A percentile compares a stretch with the other conserved stretches of the same genome.
phyloP scores from a whole-genome alignment of 2,888 invertebrate species.

The Drosophila ezoana region DNA sequence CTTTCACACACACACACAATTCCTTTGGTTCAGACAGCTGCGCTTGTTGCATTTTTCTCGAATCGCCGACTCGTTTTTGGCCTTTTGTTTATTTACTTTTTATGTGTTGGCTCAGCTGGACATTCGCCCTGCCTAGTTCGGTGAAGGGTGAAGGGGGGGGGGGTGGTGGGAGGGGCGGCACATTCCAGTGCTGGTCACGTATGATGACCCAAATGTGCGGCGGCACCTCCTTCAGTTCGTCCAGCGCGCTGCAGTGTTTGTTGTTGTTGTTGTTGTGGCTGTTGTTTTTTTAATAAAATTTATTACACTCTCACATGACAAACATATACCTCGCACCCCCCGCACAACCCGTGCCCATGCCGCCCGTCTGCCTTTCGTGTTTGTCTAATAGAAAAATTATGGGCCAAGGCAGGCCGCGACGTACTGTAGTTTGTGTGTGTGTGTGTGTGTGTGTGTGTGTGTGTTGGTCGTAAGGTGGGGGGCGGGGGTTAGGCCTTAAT shows the following conservation, averaged over 20 bases:
- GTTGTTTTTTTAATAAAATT: conserved; percentile 70
- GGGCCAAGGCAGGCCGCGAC: conserved; percentile 37
- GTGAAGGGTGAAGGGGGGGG: background rate
- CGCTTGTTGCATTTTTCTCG: conserved; percentile 58
- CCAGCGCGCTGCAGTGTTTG: conserved; percentile 27
- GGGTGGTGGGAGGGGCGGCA: background rate
- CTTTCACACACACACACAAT: background rate
- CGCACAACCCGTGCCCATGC: background rate
- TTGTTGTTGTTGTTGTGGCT: background rate
- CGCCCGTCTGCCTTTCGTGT: conserved; percentile 42
- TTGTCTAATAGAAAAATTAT: conserved; percentile 79
- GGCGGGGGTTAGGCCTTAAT: conserved; percentile 42
- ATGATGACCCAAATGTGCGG: conserved; percentile 72
- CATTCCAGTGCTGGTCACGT: conserved; percentile 74
- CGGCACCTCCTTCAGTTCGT: conserved; percentile 18
- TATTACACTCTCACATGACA: conserved; percentile 72
- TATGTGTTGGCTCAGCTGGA: conserved; percentile 72
- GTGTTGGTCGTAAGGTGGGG: background rate
- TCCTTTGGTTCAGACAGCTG: conserved; percentile 14
- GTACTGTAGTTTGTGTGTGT: background rate
- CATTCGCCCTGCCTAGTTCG: conserved; percentile 28
- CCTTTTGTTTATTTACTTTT: conserved; percentile 61
- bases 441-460: background rate
- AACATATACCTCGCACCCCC: conserved; percentile 28
- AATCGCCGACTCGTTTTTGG: conserved; percentile 17